Conservation (phyloP, 2,797 vertebrate genomes). For the Chiroxiphia lanceolata region DNA sequence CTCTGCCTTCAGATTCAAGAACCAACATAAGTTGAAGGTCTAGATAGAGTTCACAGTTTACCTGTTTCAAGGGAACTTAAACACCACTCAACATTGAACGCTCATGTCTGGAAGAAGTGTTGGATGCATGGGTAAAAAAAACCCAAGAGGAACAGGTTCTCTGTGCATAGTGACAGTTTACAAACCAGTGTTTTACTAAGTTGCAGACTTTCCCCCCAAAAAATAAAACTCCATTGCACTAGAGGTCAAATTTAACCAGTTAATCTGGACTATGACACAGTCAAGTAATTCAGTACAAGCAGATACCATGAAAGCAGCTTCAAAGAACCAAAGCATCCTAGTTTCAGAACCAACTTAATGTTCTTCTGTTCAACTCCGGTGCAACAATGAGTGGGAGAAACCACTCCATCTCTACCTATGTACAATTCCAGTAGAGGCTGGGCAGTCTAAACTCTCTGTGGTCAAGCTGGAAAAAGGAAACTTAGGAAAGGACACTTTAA, state of each 20-base stretch:
- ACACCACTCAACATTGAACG: neutral
- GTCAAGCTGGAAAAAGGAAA: conserved; percentile 48
- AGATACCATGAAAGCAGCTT: conserved; percentile 54
- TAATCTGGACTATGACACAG: neutral
- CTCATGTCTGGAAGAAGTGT: neutral
- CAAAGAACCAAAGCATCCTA: conserved; percentile 30
- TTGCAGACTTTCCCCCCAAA: conserved; percentile 25
- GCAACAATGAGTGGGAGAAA: neutral
- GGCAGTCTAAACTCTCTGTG: conserved; percentile 8
- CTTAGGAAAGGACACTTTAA: conserved; percentile 65
- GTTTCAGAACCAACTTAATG: neutral
- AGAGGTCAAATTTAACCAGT: conserved; percentile 38
- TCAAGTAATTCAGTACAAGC: conserved; percentile 53
- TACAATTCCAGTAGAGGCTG: neutral
- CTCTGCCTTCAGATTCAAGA: neutral
- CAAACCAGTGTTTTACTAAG: conserved; percentile 76
- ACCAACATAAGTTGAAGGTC: neutral
- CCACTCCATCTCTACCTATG: neutral
- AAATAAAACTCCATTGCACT: conserved; percentile 64
- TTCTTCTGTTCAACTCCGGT: conserved; percentile 37
- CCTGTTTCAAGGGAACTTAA: neutral
- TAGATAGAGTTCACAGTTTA: conserved; percentile 28
- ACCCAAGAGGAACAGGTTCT: conserved; percentile 8
- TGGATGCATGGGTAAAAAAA: neutral
- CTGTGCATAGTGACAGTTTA: conserved; percentile 50